Percentiles rank a stretch among this genome's conserved stretches.
Conservation (phyloP, 1,140 invertebrate genomes). For the Conus betulinus region DNA sequence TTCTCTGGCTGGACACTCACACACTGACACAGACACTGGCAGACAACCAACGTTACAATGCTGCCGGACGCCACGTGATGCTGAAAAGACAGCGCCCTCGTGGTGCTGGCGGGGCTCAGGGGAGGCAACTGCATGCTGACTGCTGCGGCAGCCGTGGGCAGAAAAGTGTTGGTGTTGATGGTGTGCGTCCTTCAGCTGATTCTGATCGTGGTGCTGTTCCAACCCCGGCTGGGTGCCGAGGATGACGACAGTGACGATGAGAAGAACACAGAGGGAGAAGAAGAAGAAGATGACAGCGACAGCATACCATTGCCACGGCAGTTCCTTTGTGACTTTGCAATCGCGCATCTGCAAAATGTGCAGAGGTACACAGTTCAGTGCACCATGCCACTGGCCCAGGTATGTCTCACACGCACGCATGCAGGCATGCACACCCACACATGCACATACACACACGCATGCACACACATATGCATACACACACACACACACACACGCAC, state of each 20-base stretch:
- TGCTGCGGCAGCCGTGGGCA: not conserved
- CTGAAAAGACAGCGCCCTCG: slow-evolving; percentile 10
- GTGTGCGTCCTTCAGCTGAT: slow-evolving; percentile 14
- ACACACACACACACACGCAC: too few species aligned
- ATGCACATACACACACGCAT: too few species aligned
- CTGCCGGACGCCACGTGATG: slow-evolving; percentile 13
- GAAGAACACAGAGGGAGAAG: not conserved
- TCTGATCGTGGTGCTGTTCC: slow-evolving; percentile 4
- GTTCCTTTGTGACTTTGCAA: not conserved
- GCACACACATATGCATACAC: too few species aligned
- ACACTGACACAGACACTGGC: not conserved
- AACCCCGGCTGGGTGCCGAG: not conserved
- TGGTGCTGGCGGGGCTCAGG: slow-evolving; percentile 21
- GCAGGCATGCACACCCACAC: too few species aligned
- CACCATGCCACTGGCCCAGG: not conserved
- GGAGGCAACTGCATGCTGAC: slow-evolving; percentile 31
- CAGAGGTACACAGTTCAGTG: not conserved
- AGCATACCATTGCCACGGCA: not conserved
- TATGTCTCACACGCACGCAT: not conserved
- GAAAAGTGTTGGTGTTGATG: slow-evolving; percentile 13
- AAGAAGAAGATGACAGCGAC: not conserved
- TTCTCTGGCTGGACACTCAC: slow-evolving; percentile 32
- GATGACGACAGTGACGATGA: not conserved
- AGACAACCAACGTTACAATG: slow-evolving; percentile 24
- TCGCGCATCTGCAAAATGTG: not conserved